Evolutionary conservation across 1,140 invertebrate genomes (phyloP), one percentile per base, ranked within the genome.

Genomic region (Drosophila auraria): DNA sequence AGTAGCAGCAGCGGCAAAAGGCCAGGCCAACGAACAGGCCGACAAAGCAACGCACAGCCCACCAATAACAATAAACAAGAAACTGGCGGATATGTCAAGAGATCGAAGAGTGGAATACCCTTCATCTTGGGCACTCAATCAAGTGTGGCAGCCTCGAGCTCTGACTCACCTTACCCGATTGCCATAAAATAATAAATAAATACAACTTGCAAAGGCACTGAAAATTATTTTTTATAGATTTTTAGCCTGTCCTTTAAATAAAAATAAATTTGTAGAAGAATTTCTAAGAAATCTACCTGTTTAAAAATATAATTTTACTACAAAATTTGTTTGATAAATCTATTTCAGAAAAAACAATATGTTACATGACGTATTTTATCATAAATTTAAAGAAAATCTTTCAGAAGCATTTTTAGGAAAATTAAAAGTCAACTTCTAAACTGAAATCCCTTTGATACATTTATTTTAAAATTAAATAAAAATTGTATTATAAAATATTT

Each of bases 1-100:
- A 56, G 50, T n/a, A 12, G 25, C 38, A n/a, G 61, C 42, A 27
- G 14, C 53, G 17, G 68, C 68, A 82, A 86, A 79, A 87, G 68
- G 76, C 71, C 78, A 63, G 59, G 23, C 23, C 6, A 50, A 23
- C 44, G 49, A 74, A 42, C 57, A 30, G 56, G 63, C 68, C 68
- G 61, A 66, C 81, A 83, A 83, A 70, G 64, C 64, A 49, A 74
- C 64, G 68, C 76, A 87, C 69, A 65, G 53, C 38, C 66, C 58
- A 78, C 60, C 47, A 58, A 38, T 36, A 66, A 66, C 33, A 57
- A 70, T 57, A 56, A 63, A 71, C 65, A 58, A 70, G 72, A 42
- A 42, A 64, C 63, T 40, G 60, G 60, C 59, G 72, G 33, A 47
- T 36, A 59, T 50, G 50, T 59, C 38, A 27, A 66, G 56, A 56